A percentile compares a stretch with the other conserved stretches of the same genome.
Conservation (phyloP, 2,113 vertebrate genomes). For the Gopherus evgoodei region DNA sequence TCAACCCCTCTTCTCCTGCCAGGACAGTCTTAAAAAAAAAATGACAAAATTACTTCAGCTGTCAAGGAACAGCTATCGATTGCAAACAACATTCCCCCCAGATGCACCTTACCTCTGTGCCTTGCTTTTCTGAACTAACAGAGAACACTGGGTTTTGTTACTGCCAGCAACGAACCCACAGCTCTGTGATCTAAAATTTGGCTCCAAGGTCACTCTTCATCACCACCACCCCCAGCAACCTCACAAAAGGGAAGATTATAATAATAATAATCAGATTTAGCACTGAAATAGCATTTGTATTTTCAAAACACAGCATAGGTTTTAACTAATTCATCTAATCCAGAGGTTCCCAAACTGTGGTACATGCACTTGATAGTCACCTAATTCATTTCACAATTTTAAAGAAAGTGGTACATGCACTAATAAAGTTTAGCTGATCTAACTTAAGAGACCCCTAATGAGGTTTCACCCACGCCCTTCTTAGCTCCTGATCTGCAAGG, state of each 20-base stretch:
- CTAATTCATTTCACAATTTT: background rate
- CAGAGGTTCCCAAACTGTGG: background rate
- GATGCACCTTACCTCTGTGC: background rate
- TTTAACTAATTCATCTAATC: slow-evolving; percentile 68
- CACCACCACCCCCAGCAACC: slow-evolving; percentile 18
- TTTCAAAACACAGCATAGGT: slow-evolving; percentile 69
- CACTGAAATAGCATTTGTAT: slow-evolving; percentile 70
- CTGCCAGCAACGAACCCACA: background rate
- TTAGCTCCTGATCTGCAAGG: slow-evolving; percentile 24
- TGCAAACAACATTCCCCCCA: background rate
- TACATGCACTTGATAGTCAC: background rate
- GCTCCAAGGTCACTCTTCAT: background rate
- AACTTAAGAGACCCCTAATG: slow-evolving; percentile 56
- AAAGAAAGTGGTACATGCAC: background rate
- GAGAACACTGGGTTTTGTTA: background rate
- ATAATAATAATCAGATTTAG: slow-evolving; percentile 71
- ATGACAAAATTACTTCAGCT: slow-evolving; percentile 12
- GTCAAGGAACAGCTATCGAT: background rate
- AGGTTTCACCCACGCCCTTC: slow-evolving; percentile 58
- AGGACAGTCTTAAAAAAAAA: slow-evolving; percentile 17
- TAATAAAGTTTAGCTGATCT: background rate
- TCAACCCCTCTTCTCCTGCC: background rate
- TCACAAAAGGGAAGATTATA: slow-evolving; percentile 60
- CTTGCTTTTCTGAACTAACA: background rate
- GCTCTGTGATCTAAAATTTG: slow-evolving; percentile 21